Percentiles rank a stretch among this genome's conserved stretches.
Conservation (phyloP, 2,888 invertebrate genomes). For the Himalopsyche kuldschensis region DNA sequence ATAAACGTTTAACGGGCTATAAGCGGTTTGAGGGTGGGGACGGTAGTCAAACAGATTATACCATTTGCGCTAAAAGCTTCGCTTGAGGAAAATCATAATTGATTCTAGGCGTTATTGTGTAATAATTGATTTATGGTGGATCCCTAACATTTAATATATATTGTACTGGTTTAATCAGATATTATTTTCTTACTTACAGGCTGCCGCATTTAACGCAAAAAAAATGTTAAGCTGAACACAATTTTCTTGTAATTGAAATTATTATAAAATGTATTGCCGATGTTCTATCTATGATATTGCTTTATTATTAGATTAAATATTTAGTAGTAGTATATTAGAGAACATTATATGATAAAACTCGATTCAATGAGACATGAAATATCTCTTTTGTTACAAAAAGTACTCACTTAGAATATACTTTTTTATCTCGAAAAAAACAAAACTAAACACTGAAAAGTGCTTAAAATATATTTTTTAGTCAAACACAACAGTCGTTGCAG, state of each 20-base stretch:
- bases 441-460: no score
- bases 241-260: not conserved
- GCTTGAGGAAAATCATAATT: slow-evolving; percentile 19
- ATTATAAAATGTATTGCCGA: not conserved
- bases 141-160: not conserved
- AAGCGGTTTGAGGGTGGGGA: slow-evolving; percentile 3
- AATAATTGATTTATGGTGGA: slow-evolving; percentile 4
- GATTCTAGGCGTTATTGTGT: slow-evolving; percentile 14
- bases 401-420: no score
- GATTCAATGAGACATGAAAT: no score
- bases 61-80: slow-evolving; percentile 26
- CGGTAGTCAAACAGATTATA: slow-evolving; percentile 19
- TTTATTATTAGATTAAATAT: no score
- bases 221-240: not conserved
- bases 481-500: no score
- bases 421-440: no score
- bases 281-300: not conserved
- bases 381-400: no score
- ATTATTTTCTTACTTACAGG: not conserved
- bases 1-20: slow-evolving; percentile 22
- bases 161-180: not conserved
- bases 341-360: no score
- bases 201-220: not conserved
- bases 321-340: no score
- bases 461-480: no score